Conservation (phyloP, 2,888 invertebrate species). For the Podabrus alpinus region DNA sequence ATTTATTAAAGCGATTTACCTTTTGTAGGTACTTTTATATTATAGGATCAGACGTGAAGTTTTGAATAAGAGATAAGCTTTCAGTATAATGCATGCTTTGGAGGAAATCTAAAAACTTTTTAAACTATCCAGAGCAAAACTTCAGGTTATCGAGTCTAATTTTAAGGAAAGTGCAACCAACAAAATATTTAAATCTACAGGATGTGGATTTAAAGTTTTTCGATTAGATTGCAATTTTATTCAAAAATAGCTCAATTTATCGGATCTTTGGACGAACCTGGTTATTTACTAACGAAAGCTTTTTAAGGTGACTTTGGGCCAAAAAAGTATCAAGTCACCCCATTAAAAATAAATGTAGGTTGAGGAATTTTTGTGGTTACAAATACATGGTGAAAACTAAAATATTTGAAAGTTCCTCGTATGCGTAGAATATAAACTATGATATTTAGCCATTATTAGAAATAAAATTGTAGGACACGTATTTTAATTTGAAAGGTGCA, state of each 20-base stretch:
- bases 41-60: background rate
- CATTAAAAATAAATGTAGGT: too few relatives aligned
- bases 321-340: too few relatives aligned
- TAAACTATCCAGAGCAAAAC: background rate
- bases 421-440: background rate
- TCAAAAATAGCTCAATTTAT: too few relatives aligned
- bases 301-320: too few relatives aligned
- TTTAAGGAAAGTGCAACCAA: background rate
- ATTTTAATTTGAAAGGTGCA: background rate
- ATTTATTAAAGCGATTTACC: background rate
- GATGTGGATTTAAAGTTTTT: background rate
- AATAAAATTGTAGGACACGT: background rate
- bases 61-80: background rate
- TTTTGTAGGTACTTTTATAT: background rate
- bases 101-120: background rate
- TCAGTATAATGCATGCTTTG: background rate
- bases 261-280: too few relatives aligned
- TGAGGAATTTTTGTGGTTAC: too few relatives aligned
- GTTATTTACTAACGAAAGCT: too few relatives aligned
- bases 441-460: background rate
- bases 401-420: background rate
- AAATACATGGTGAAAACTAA: too few relatives aligned
- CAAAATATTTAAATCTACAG: background rate
- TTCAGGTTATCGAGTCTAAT: background rate
- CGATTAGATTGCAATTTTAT: background rate